Percentiles rank a stretch among this genome's conserved stretches.
Evolutionary conservation across 1,140 invertebrate species (phyloP).

Genomic region (Meloidogyne floridensis): DNA sequence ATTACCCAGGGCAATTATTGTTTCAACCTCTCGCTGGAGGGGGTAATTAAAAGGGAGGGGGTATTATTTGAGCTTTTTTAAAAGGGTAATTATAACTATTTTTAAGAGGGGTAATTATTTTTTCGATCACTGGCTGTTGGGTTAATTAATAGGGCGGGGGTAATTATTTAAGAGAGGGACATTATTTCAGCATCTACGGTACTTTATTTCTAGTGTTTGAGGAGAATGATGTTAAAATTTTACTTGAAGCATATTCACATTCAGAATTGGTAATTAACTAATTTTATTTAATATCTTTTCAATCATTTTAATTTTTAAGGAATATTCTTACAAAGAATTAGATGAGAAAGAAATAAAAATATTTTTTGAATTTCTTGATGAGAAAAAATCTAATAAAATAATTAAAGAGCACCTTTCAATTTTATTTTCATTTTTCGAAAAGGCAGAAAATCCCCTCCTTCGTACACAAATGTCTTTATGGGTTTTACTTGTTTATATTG

Average conservation of each 20-base stretch:
- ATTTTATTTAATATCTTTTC: too few relatives aligned
- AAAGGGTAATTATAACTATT: too few relatives aligned
- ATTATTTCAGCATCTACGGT: too few relatives aligned
- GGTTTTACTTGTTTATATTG: not conserved
- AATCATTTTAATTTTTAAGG: not conserved
- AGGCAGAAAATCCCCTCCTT: not conserved
- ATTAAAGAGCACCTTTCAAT: slow-evolving; percentile 1
- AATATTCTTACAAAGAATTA: not conserved
- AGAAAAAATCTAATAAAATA: slow-evolving; percentile 5
- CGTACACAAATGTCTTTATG: not conserved
- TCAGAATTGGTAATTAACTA: not conserved
- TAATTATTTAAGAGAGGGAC: too few relatives aligned
- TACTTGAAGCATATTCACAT: not conserved
- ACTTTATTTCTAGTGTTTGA: not conserved
- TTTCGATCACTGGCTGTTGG: too few relatives aligned
- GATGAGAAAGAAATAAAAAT: slow-evolving; percentile 2
- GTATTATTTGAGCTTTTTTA: too few relatives aligned
- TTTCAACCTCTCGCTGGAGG: too few relatives aligned
- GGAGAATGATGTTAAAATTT: not conserved
- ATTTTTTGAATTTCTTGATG: not conserved
- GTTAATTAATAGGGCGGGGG: too few relatives aligned
- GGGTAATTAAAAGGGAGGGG: too few relatives aligned
- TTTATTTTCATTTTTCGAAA: not conserved
- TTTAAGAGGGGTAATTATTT: too few relatives aligned
- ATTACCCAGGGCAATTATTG: too few relatives aligned